Evolutionary conservation across 2,113 vertebrate species (phyloP), one percentile per base, ranked within the genome.

Genomic region (Macroglossus sobrinus): DNA sequence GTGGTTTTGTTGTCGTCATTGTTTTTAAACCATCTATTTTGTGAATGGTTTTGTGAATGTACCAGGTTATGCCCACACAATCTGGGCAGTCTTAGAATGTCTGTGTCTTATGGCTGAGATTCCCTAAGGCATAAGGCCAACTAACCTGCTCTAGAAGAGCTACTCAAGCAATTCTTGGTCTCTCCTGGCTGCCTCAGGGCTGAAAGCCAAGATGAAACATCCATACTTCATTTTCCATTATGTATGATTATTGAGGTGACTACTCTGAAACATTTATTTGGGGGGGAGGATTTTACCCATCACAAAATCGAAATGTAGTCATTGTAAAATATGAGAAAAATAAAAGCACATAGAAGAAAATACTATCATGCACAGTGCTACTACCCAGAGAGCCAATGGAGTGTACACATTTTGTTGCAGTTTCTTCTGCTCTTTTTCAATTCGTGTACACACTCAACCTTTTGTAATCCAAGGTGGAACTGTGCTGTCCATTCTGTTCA

Each of bases 1-100:
- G 18, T 63, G 66, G 13, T 26, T 91, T 71, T 64, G 10, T 64
- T 55, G 26, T 89, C 63, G 8, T 59, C 40, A 26, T 80, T 24
- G 45, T 74, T 43, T 68, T 69, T 24, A 50, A 68, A 82, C 33
- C 78, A 33, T 38, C 68, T 14, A 47, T 80, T 90, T 90, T 92
- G 35, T 89, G 61, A 92, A 63, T 95, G 93, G 38, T 89, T 97
- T 84, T 92, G 79, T 78, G 50, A 71, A 2, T 75, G 35, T 13
- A 84, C 66, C 55, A 68, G 45, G 33, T 76, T 74, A 47, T 68
- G 43, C 57, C 64, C 75, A 90, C 94, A 53, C 47, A 84, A 71
- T 80, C 88, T 90, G 84, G 75, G 75, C 80, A 75, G 69, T 38
- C 79, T 79, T 92, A 50, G 47, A 80, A 6, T 3, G 7, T 50